Conservation (phyloP, 2,113 vertebrate genomes). For the Trematomus loennbergii region DNA sequence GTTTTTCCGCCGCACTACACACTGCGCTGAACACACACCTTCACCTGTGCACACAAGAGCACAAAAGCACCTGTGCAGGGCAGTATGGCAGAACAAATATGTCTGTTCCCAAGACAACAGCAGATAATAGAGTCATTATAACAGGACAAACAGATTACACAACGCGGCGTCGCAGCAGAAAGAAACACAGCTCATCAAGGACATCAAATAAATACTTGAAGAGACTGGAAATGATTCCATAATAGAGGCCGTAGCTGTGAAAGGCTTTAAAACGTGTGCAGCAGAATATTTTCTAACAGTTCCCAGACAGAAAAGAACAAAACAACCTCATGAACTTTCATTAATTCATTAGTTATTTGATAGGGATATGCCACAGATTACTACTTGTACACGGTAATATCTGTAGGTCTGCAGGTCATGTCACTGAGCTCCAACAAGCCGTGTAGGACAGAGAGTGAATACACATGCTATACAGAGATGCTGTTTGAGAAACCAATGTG, state of each 20-base stretch:
- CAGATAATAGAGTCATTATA: conserved; percentile 76
- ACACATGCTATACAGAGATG: too few species aligned
- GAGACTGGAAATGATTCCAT: conserved; percentile 8
- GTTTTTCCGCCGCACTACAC: conserved; percentile 21
- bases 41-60: conserved; percentile 70
- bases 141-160: conserved; percentile 73
- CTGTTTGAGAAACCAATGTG: too few species aligned
- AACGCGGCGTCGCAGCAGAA: conserved; percentile 31
- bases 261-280: background rate
- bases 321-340: background rate
- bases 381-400: conserved; percentile 18
- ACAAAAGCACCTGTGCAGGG: conserved; percentile 70
- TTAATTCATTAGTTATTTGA: conserved; percentile 15
- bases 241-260: background rate
- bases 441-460: too few species aligned
- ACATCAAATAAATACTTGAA: conserved; percentile 55
- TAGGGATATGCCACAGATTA: conserved; percentile 25
- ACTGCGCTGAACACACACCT: background rate
- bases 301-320: background rate
- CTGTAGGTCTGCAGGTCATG: conserved; percentile 6
- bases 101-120: conserved; percentile 81
- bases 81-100: conserved; percentile 66
- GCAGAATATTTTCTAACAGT: background rate
- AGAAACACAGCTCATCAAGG: conserved; percentile 53
- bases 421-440: background rate